Conservation (phyloP, 2,797 vertebrate genomes). For the Rhabdomys pumilio region DNA sequence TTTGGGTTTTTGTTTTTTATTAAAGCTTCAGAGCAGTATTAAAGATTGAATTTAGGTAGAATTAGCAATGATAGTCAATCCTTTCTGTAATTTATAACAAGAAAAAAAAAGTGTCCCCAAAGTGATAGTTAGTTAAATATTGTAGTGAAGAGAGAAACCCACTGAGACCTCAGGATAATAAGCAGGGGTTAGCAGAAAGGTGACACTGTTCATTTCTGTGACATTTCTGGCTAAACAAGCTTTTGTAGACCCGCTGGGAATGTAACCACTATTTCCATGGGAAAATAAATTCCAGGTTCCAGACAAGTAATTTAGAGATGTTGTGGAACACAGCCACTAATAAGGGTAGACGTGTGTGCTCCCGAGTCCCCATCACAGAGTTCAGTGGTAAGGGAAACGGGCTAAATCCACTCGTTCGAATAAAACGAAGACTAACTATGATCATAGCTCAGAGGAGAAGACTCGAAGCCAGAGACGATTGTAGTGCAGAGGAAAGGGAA, state of each 20-base stretch:
- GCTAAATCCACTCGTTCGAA: not conserved
- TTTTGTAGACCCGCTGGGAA: conserved; percentile 57
- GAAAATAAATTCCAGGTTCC: conserved; percentile 69
- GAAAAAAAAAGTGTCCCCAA: conserved; percentile 45
- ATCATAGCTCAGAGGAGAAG: not conserved
- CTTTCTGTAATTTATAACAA: conserved; percentile 60
- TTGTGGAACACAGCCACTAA: conserved; percentile 45
- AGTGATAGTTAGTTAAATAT: conserved; percentile 31
- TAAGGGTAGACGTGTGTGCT: conserved; percentile 54
- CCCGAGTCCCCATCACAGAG: conserved; percentile 13
- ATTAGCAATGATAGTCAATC: conserved; percentile 17
- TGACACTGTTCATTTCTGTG: conserved; percentile 69
- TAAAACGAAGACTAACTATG: conserved; percentile 24
- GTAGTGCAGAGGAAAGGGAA: not conserved
- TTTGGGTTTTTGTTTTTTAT: not conserved
- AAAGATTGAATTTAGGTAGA: conserved; percentile 38
- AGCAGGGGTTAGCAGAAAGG: conserved; percentile 31
- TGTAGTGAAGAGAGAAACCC: conserved; percentile 70
- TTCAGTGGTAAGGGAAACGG: not conserved
- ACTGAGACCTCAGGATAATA: conserved; percentile 61
- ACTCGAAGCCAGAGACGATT: not conserved
- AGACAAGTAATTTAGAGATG: conserved; percentile 48
- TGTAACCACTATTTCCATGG: conserved; percentile 66
- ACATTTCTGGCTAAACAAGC: conserved; percentile 47
- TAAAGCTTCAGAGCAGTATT: not conserved